Percentiles rank a stretch among this genome's conserved stretches.
phyloP scores from a whole-genome alignment of 2,113 vertebrate genomes.

The Taurulus bubalis region DNA sequence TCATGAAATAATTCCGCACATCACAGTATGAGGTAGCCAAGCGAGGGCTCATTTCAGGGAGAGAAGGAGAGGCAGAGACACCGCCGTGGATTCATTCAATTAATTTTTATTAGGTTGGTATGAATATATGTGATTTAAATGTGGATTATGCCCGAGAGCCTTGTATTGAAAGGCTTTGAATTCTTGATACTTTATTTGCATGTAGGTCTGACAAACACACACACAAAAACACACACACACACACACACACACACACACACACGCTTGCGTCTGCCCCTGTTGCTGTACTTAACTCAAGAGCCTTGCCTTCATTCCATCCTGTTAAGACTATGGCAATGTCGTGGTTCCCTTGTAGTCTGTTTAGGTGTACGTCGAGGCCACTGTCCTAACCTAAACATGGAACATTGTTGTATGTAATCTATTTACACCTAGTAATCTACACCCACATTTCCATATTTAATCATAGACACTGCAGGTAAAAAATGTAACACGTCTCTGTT shows the following conservation, averaged over 20 bases:
- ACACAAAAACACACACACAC: constrained; percentile 23
- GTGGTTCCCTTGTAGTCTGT: background rate
- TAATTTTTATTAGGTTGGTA: constrained; percentile 56
- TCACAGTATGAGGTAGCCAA: constrained; percentile 50
- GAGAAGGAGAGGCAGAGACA: constrained; percentile 10
- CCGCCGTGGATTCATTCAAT: constrained; percentile 54
- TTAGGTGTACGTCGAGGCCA: background rate
- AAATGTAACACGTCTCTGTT: constrained; percentile 37
- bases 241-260: constrained; percentile 29
- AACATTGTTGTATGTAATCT: background rate
- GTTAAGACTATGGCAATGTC: background rate
- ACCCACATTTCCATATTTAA: constrained; percentile 61
- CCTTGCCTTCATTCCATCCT: constrained; percentile 14
- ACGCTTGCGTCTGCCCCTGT: constrained; percentile 12
- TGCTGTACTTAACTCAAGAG: constrained; percentile 37
- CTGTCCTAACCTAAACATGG: constrained; percentile 1
- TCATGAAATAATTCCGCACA: constrained; percentile 67
- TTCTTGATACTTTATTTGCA: constrained; percentile 65
- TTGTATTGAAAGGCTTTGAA: constrained; percentile 55
- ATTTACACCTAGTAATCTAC: constrained; percentile 10
- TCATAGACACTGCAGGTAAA: constrained; percentile 52
- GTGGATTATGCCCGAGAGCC: constrained; percentile 53
- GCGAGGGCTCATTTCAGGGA: constrained; percentile 34
- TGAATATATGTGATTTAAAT: constrained; percentile 66
- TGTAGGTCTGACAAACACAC: constrained; percentile 31